These are phyloP conservation scores for Cassiopea andromeda DNA, from an alignment of 30 jellyfish, hydroid and myxozoan species.

Conservation along the genomic window DNA sequence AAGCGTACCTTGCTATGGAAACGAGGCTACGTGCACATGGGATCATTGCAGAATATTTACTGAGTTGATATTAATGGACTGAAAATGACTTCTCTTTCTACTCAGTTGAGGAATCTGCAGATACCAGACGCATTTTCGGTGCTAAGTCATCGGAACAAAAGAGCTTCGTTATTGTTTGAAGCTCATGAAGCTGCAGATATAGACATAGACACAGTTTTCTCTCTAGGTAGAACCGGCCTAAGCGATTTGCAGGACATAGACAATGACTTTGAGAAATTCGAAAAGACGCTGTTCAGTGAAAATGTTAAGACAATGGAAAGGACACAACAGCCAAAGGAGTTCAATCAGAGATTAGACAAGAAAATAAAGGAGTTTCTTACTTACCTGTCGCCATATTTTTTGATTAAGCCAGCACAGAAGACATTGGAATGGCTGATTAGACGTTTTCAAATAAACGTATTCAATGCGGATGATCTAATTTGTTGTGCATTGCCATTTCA, in stretches of 20 bases:
- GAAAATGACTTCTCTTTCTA: constrained; percentile 72
- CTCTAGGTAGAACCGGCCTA: constrained; percentile 82
- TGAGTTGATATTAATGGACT: neutral
- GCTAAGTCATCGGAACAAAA: constrained; percentile 41
- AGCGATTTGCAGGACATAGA: constrained; percentile 74
- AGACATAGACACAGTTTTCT: constrained; percentile 70
- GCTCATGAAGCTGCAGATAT: constrained; percentile 87
- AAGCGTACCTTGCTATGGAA: neutral
- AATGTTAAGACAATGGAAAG: constrained; percentile 59
- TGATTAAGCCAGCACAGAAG: constrained; percentile 83
- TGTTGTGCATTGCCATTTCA: constrained; percentile 88
- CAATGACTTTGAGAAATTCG: constrained; percentile 55
- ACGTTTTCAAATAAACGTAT: constrained; percentile 74
- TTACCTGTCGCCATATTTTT: constrained; percentile 78
- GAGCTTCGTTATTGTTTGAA: constrained; percentile 83
- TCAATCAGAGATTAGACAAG: constrained; percentile 66
- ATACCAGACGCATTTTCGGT: constrained; percentile 77
- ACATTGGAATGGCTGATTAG: constrained; percentile 91
- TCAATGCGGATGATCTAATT: constrained; percentile 71
- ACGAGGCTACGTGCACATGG: constrained; percentile 9
- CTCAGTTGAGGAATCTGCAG: constrained; percentile 82
- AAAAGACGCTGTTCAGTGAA: constrained; percentile 66
- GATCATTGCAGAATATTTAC: neutral
- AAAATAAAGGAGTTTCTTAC: constrained; percentile 57
- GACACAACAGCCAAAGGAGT: constrained; percentile 64